Base-by-base conservation (phyloP, 2,113 vertebrate species). In the Atlantisia rogersi region DNA sequence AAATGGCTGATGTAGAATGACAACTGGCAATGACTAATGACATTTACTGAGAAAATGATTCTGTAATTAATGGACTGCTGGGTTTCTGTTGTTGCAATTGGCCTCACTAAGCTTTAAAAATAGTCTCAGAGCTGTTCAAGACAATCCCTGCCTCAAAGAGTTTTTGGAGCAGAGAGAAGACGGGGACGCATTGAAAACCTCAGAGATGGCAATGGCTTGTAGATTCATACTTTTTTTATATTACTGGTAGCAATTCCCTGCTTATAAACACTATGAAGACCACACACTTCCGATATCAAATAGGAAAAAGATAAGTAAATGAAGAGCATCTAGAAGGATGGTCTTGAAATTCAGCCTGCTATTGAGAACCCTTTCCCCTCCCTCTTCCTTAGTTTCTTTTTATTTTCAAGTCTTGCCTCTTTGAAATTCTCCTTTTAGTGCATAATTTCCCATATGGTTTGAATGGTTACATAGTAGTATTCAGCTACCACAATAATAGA, bases 41-140 rank as follows among this genome's bases (percentile, higher is more conserved):
- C 52, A 82, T 65, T 90, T 86, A 31, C 73, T 92, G 35, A 71
- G 88, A 64, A 80, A 92, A 71, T 3, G 13, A 7, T 78, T 71
- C 86, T 93, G 62, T 90, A 96, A 92, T 96, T 96, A 95, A 88
- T 44, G 39, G 56, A 15, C 68, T 92, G 50, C 39, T 92, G 3
- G 0, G 29, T 76, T 86, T 60, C 32, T 64, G 2, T 52, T 92
- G 48, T 88, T 94, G 35, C 58, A 60, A 32, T 63, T 93, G 88
- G 50, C 73, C 31, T 81, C 74, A 40, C 35, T 79, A 64, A 82
- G 48, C 65, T 77, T 69, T 90, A 90, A 82, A 92, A 91, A 25
- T 39, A 64, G 35, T 67, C 80, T 93, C 82, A 60, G 46, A 52
- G 35, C 25, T 78, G 21, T 58, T 82, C 65, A 73, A 64, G 48